Evolutionary conservation across 2,113 vertebrate genomes (phyloP).

Genomic region (Pipa parva): DNA sequence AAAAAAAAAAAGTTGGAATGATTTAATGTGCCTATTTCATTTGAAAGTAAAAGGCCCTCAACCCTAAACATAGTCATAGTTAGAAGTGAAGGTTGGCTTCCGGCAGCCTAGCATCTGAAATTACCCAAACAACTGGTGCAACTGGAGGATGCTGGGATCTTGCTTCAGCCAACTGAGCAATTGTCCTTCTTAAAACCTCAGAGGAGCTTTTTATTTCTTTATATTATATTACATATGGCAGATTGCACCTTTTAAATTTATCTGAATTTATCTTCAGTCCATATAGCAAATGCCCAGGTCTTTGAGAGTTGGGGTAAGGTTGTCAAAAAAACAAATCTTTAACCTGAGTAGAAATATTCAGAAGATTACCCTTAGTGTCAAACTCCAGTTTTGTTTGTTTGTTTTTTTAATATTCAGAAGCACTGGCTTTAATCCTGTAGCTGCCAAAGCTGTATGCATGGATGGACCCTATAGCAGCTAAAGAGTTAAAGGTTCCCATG

Average conservation of each 20-base stretch:
- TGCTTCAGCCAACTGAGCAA: too few relatives aligned
- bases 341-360: not conserved
- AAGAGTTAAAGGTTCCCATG: not conserved
- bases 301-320: not conserved
- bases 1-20: not conserved
- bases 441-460: not conserved
- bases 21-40: not conserved
- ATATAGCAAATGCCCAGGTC: not conserved
- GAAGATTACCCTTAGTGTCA: constrained; percentile 40
- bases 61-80: too few relatives aligned
- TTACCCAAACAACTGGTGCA: too few relatives aligned
- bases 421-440: constrained; percentile 18
- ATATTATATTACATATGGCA: not conserved
- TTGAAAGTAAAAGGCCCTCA: not conserved
- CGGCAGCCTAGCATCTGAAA: too few relatives aligned
- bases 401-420: too few relatives aligned
- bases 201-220: not conserved
- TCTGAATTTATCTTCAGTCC: not conserved
- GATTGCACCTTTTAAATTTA: constrained; percentile 30
- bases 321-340: not conserved
- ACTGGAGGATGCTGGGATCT: too few relatives aligned
- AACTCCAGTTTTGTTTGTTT: too few relatives aligned
- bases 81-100: too few relatives aligned
- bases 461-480: not conserved
- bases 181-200: too few relatives aligned